These are phyloP conservation scores for Drosophila kepulauana DNA, from an alignment of 1,140 invertebrate genomes.

Conservation along the genomic window DNA sequence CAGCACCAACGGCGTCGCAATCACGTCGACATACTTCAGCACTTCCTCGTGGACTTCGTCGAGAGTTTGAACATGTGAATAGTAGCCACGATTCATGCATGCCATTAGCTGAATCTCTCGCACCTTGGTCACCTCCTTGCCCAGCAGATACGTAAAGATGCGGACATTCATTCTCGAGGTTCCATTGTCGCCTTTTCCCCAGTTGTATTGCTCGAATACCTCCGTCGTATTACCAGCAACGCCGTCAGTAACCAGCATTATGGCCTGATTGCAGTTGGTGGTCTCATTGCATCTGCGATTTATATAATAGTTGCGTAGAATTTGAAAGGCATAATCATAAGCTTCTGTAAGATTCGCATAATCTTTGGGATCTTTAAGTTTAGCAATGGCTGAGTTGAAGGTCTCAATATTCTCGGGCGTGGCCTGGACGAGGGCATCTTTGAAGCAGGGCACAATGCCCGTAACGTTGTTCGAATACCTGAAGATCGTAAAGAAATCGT, in stretches of 20 bases:
- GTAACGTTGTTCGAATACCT: conserved; percentile 89
- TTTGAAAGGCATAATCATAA: conserved; percentile 93
- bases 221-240: conserved; percentile 95
- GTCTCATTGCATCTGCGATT: conserved; percentile 87
- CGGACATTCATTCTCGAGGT: conserved; percentile 91
- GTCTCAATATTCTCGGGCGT: conserved; percentile 95
- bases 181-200: conserved; percentile 87
- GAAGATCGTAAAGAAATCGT: conserved; percentile 98
- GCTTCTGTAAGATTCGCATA: conserved; percentile 95
- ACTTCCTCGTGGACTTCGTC: conserved; percentile 98
- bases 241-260: conserved; percentile 99
- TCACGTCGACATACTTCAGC: conserved; percentile 95
- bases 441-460: conserved; percentile 93
- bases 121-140: conserved; percentile 96
- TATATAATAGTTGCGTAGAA: conserved; percentile 89
- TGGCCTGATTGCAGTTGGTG: conserved; percentile 96
- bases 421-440: conserved; percentile 93
- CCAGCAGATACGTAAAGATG: conserved; percentile 98
- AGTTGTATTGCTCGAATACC: conserved; percentile 95
- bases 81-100: conserved; percentile 97
- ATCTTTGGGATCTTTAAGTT: conserved; percentile 88
- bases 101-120: conserved; percentile 97
- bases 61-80: conserved; percentile 95
- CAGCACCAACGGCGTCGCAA: conserved; percentile 94
- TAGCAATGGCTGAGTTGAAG: conserved; percentile 90